Evolutionary conservation across 2,888 invertebrate species (phyloP).

Genomic region (Aplocera efformata): DNA sequence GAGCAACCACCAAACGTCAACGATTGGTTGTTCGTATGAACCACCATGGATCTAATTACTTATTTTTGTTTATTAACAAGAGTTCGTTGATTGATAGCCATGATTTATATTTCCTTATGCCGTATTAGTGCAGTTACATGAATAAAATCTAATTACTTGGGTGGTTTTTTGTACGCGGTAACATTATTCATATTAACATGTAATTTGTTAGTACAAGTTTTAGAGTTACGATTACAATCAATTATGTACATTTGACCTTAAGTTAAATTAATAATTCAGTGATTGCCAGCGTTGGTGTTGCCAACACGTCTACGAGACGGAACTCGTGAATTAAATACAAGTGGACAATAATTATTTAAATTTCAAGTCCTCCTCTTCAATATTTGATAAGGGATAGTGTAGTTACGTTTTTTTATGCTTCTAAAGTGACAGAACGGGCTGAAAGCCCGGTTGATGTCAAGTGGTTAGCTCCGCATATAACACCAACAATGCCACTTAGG

Average conservation of each 20-base stretch:
- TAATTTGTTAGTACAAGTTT: conserved; percentile 51
- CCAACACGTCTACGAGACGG: conserved; percentile 16
- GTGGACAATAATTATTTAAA: conserved; percentile 7
- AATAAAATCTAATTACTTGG: conserved; percentile 43
- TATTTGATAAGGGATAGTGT: not conserved
- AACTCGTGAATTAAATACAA: conserved; percentile 18
- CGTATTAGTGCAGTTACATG: conserved; percentile 38
- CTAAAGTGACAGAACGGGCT: no score
- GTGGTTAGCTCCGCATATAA: no score
- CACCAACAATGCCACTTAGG: no score
- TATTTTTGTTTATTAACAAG: conserved; percentile 19
- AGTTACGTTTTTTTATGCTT: no score
- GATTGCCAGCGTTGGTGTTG: conserved; percentile 18
- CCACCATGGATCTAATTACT: conserved; percentile 14
- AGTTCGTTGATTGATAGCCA: conserved; percentile 34
- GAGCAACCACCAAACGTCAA: no score
- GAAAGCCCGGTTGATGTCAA: no score
- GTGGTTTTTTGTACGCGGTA: conserved; percentile 22
- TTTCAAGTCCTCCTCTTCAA: not conserved
- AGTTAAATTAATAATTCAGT: conserved; percentile 41
- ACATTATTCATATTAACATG: conserved; percentile 18
- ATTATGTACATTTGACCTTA: conserved; percentile 48
- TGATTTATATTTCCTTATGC: conserved; percentile 37
- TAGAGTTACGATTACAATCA: conserved; percentile 47
- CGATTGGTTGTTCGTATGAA: no score